A percentile compares a stretch with the other conserved stretches of the same genome.
Evolutionary conservation across 2,113 vertebrate genomes (phyloP).

Genomic region (Climacteris rufus): DNA sequence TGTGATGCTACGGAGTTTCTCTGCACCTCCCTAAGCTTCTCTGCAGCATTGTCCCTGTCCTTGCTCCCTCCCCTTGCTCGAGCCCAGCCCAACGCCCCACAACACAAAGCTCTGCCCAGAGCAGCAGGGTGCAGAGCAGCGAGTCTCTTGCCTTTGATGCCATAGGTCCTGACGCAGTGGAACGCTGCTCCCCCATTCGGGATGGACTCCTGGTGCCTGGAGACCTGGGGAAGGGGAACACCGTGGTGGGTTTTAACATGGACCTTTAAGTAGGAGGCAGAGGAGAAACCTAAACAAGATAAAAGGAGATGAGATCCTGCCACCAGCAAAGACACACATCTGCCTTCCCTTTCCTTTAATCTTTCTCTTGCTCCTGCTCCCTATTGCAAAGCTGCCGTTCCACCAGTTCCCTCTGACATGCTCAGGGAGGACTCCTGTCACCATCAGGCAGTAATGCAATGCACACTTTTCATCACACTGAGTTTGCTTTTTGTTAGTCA

Average conservation of each 20-base stretch:
- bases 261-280: constrained; percentile 99
- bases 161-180: constrained; percentile 98
- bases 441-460: neutral
- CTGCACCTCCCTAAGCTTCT: neutral
- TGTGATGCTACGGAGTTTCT: neutral
- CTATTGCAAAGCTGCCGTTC: neutral
- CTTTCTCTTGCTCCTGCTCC: constrained; percentile 36
- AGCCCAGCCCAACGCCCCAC: constrained; percentile 58
- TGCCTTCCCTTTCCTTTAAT: constrained; percentile 59
- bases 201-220: constrained; percentile 92
- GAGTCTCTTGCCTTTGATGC: constrained; percentile 99
- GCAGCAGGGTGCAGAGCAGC: constrained; percentile 81
- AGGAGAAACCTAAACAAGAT: constrained; percentile 99
- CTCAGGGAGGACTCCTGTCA: neutral
- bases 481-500: neutral
- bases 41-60: neutral
- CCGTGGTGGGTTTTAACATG: constrained; percentile 99
- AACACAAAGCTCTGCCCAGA: constrained; percentile 70
- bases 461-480: neutral
- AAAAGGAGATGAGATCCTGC: constrained; percentile 90
- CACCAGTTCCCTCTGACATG: neutral
- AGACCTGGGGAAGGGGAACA: constrained; percentile 94
- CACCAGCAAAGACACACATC: constrained; percentile 72
- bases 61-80: constrained; percentile 55
- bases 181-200: constrained; percentile 96